phyloP scores from a whole-genome alignment of 2,113 vertebrate species.

The Theristicus caerulescens region DNA sequence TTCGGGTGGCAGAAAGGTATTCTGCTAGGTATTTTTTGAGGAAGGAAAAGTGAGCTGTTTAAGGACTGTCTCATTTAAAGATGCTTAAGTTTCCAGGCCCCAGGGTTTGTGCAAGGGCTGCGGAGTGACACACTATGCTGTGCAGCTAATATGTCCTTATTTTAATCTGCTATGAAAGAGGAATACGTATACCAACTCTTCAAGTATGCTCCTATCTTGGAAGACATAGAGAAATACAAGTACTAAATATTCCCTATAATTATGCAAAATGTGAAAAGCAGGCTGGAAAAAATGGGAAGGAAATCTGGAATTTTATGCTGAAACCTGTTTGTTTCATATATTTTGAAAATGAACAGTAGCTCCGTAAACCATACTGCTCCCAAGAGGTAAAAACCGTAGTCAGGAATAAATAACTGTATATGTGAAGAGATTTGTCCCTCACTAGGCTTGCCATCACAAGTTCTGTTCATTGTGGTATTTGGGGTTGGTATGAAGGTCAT shows the following conservation, averaged over 20 bases:
- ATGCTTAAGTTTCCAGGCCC: fast-evolving
- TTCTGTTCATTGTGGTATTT: background rate
- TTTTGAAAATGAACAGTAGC: background rate
- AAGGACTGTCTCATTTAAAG: background rate
- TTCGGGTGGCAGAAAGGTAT: background rate
- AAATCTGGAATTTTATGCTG: background rate
- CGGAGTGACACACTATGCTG: background rate
- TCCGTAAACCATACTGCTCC: background rate
- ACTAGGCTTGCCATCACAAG: background rate
- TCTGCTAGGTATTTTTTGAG: background rate
- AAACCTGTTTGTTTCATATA: background rate
- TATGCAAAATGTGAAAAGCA: background rate
- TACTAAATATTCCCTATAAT: background rate
- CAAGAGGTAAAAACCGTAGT: background rate
- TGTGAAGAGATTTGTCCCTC: background rate
- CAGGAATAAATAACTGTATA: background rate
- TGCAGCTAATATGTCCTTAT: background rate
- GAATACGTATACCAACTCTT: background rate
- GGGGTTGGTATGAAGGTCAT: background rate
- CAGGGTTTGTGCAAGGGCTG: background rate
- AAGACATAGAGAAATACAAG: background rate
- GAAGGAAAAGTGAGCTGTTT: background rate
- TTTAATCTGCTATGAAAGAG: background rate
- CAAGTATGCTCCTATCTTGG: background rate
- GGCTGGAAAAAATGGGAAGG: background rate